Evolutionary conservation across 2,797 vertebrate genomes (phyloP), one percentile per base, ranked within the genome.

Genomic region (Selene dorsalis): DNA sequence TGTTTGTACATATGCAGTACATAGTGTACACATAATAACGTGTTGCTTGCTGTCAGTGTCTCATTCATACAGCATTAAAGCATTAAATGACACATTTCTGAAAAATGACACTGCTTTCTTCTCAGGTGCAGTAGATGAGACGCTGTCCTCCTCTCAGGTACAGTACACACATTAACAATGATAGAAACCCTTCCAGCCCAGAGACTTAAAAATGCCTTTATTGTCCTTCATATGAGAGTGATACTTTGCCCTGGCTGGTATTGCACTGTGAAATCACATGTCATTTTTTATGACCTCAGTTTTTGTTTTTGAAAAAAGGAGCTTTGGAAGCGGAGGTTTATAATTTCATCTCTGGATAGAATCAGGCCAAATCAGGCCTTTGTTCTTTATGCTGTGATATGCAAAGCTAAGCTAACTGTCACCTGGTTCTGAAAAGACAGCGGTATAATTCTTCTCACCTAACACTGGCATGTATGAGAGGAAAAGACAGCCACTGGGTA

Each of bases 111-210:
- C n/a, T 38, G 57, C 8, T 73, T 13, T 63, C 16, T 18, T 52
- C 1, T 2, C 64, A 82, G 69, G 16, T 0, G 6, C 10, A 52
- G 58, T 4, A 32, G 35, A 11, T 1, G 30, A 56, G 48, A 57
- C 20, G 2, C 73, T 1, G 1, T 32, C 47, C 41, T 68, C 59
- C 22, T n/a, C 26, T 75, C 72, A 75, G 73, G 77, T 75, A 75
- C 26, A 70, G n/a, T 1, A 7, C 10, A 28, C 16, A 47, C 45
- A 47, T 41, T 41, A 52, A 35, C 32, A 35, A 3, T 57, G 9
- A 4, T 9, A 57, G 7, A 17, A 24, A 12, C 0, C 4, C 22
- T 52, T 6, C 13, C 8, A 47, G 45, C 41, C 41, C 41, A 43
- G 41, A 4, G 14, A 16, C 5, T 3, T 5, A 43, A 43, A 41